phyloP scores from a whole-genome alignment of 2,797 vertebrate genomes.

The Steatocranus sp. region DNA sequence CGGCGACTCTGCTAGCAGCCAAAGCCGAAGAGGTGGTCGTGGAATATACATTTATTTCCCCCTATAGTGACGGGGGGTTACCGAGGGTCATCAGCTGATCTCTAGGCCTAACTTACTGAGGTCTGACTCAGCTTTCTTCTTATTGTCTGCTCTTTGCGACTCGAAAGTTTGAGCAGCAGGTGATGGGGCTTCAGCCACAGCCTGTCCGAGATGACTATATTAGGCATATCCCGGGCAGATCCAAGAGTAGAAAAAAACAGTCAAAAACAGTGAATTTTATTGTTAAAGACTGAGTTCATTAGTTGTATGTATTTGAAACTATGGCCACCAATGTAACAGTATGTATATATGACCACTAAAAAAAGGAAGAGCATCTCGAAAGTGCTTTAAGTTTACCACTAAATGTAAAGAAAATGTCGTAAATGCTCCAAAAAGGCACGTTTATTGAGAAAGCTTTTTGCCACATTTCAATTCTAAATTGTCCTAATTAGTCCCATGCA shows the following conservation, averaged over 20 bases:
- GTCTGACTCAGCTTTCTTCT: not conserved
- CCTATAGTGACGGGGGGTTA: not conserved
- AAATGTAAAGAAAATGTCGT: not conserved
- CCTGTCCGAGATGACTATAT: not conserved
- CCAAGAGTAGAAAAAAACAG: not conserved
- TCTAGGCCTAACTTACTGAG: not conserved
- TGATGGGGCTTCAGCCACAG: not conserved
- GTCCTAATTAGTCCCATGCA: not conserved
- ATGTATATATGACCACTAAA: not conserved
- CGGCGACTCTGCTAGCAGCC: not conserved
- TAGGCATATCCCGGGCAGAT: not conserved
- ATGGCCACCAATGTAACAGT: not conserved
- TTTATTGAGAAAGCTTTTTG: not conserved
- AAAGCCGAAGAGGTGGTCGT: not conserved
- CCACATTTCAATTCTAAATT: not conserved
- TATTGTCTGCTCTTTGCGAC: not conserved
- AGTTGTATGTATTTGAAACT: not conserved
- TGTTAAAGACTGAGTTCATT: not conserved
- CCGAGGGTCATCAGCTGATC: not conserved
- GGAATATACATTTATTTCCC: not conserved
- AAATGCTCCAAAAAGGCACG: not conserved
- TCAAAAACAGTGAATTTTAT: not conserved
- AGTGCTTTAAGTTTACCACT: not conserved
- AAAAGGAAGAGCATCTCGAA: not conserved
- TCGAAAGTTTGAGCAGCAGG: not conserved